phyloP scores from a whole-genome alignment of 2,797 vertebrate species.

The Sebastes hubbsi region DNA sequence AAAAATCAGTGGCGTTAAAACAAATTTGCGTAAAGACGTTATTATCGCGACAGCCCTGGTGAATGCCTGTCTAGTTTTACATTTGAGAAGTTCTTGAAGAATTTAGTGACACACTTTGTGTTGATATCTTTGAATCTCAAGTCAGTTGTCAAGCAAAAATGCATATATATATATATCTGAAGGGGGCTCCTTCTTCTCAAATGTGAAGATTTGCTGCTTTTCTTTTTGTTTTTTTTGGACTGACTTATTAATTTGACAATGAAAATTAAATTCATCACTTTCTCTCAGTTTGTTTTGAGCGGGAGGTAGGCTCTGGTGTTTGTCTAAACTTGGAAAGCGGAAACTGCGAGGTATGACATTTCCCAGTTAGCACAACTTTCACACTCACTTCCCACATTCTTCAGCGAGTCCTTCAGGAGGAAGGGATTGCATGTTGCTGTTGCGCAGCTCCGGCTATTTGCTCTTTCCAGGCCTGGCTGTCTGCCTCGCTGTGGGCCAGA shows the following conservation, averaged over 20 bases:
- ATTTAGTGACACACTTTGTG: not conserved
- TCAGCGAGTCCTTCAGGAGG: conserved; percentile 40
- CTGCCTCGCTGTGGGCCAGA: conserved; percentile 27
- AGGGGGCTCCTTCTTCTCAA: not conserved
- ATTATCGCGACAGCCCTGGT: no score
- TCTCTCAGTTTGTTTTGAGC: not conserved
- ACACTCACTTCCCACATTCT: conserved; percentile 60
- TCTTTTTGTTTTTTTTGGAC: not conserved
- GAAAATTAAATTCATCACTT: not conserved
- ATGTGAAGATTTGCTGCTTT: not conserved
- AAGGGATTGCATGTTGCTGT: conserved; percentile 33
- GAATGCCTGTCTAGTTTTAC: not conserved
- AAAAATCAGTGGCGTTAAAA: no score
- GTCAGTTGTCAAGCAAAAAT: not conserved
- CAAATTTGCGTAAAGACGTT: no score
- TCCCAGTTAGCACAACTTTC: conserved; percentile 56
- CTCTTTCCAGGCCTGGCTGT: conserved; percentile 33
- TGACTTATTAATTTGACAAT: not conserved
- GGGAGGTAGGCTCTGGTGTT: conserved; percentile 1
- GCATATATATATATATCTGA: not conserved
- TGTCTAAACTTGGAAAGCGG: conserved; percentile 29
- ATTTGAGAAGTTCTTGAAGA: not conserved
- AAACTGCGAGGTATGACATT: conserved; percentile 40
- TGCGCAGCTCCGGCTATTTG: conserved; percentile 30
- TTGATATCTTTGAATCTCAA: not conserved